A percentile compares a stretch with the other conserved stretches of the same genome.
These are phyloP conservation scores for Bovichtus variegatus DNA, from an alignment of 2,797 vertebrate genomes.

Conservation along the genomic window DNA sequence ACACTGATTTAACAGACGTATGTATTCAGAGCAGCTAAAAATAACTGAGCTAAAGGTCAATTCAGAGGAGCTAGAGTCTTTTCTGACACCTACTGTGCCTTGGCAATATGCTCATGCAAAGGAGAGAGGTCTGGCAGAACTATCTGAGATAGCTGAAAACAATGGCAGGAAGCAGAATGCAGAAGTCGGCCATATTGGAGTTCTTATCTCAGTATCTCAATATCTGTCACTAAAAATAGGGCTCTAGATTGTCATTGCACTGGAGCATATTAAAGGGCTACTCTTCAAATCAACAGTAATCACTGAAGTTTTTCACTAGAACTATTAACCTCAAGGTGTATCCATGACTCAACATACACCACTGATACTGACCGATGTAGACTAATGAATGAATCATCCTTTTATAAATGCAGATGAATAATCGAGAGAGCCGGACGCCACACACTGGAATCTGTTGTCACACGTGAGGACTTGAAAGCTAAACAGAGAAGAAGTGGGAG, in stretches of 20 bases:
- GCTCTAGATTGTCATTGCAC: not conserved
- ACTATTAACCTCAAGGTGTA: not conserved
- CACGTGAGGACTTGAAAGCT: not conserved
- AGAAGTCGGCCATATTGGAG: not conserved
- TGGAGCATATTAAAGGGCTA: not conserved
- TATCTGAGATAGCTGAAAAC: slow-evolving; percentile 26
- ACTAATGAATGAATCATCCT: not conserved
- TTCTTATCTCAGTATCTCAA: slow-evolving; percentile 10
- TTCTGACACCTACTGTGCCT: no score
- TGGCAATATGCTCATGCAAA: not conserved
- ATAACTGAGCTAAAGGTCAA: no score
- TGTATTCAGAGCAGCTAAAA: no score
- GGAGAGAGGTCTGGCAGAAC: not conserved
- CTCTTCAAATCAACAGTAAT: no score
- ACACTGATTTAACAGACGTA: fast-evolving
- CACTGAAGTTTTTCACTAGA: not conserved
- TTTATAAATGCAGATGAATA: not conserved
- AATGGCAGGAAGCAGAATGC: slow-evolving; percentile 38
- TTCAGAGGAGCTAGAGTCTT: no score
- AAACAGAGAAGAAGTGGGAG: not conserved
- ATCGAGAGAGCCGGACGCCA: fast-evolving
- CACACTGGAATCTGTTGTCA: not conserved
- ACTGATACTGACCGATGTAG: not conserved
- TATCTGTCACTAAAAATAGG: not conserved
- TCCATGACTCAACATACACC: not conserved